A percentile compares a stretch with the other conserved stretches of the same genome.
Conservation (phyloP, 2,113 vertebrate species). For the Galeopterus variegatus region DNA sequence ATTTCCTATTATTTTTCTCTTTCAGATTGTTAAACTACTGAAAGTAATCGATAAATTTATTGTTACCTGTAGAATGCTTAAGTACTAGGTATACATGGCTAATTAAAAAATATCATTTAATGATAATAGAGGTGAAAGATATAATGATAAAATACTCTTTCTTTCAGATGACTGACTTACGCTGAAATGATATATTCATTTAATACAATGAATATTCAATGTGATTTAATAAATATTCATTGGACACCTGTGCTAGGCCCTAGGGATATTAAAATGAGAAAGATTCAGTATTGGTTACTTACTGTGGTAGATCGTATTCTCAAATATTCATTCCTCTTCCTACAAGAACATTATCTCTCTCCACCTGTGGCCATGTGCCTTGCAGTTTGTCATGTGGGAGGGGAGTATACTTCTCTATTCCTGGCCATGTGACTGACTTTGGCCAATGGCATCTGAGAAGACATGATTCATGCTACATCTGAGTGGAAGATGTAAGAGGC, state of each 20-base stretch:
- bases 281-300: slow-evolving; percentile 72
- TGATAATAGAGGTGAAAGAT: slow-evolving; percentile 69
- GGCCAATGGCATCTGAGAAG: not conserved
- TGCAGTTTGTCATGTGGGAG: not conserved
- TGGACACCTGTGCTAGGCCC: slow-evolving; percentile 82
- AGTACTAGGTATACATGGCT: slow-evolving; percentile 53
- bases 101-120: slow-evolving; percentile 68
- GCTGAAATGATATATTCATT: slow-evolving; percentile 79
- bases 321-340: slow-evolving; percentile 48
- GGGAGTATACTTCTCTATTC: not conserved
- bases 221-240: slow-evolving; percentile 85
- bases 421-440: not conserved
- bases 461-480: not conserved
- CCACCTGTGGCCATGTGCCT: not conserved
- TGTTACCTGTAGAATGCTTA: slow-evolving; percentile 63
- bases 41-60: slow-evolving; percentile 63
- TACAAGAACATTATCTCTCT: not conserved
- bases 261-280: slow-evolving; percentile 80
- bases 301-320: slow-evolving; percentile 36
- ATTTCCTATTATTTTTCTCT: slow-evolving; percentile 59
- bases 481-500: not conserved
- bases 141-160: slow-evolving; percentile 69
- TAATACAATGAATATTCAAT: slow-evolving; percentile 85
- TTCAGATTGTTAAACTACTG: slow-evolving; percentile 11
- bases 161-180: slow-evolving; percentile 79